Evolutionary conservation across 2,113 vertebrate species (phyloP).

Genomic region (Opisthocomus hoazin): DNA sequence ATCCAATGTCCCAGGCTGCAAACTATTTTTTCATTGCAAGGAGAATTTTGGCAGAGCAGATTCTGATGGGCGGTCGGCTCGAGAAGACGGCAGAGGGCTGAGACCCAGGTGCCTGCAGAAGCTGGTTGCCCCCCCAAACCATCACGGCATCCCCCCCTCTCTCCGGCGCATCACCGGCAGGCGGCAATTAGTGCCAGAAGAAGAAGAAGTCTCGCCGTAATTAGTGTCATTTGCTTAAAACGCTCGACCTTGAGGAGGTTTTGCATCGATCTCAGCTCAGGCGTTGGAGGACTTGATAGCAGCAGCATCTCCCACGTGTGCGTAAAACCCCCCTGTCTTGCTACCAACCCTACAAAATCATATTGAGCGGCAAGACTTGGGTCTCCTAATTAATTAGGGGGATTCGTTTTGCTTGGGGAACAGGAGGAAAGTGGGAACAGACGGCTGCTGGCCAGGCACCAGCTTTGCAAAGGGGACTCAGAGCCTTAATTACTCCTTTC

Average conservation of each 20-base stretch:
- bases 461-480: not conserved
- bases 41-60: not conserved
- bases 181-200: not conserved
- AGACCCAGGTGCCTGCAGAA: not conserved
- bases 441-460: not conserved
- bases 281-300: not conserved
- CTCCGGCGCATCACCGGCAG: not conserved
- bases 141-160: not conserved
- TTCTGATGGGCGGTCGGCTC: not conserved
- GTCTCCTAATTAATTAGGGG: not conserved
- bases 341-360: not conserved
- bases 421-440: not conserved
- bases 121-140: not conserved
- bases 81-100: not conserved
- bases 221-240: conserved; percentile 10
- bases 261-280: not conserved
- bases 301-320: not conserved
- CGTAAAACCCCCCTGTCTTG: not conserved
- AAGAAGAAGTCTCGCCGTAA: not conserved
- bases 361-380: not conserved
- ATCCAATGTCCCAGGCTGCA: rapidly evolving
- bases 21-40: not conserved
- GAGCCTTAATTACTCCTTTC: conserved; percentile 60
- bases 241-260: not conserved
- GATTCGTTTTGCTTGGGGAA: not conserved